phyloP scores from a whole-genome alignment of 2,888 invertebrate genomes.

The Synanthedon vespiformis region DNA sequence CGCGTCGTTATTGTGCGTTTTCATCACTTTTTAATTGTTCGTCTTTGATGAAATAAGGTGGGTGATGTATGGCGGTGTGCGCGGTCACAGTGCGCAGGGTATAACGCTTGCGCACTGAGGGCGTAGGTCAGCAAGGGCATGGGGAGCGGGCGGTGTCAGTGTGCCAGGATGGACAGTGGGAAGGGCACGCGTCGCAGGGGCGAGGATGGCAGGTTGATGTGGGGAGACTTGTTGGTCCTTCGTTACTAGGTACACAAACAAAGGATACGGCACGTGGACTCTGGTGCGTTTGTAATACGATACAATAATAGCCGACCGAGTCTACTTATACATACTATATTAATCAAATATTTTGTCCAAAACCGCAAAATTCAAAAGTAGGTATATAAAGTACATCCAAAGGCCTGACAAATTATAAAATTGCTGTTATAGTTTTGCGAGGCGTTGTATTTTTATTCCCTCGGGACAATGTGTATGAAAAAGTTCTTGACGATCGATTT shows the following conservation, averaged over 20 bases:
- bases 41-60: slow-evolving; percentile 43
- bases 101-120: slow-evolving; percentile 17
- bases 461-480: no score
- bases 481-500: no score
- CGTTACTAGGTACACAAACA: slow-evolving; percentile 1
- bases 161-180: background rate
- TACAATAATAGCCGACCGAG: background rate
- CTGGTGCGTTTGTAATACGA: slow-evolving; percentile 3
- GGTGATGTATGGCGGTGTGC: slow-evolving; percentile 36
- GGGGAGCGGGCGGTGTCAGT: slow-evolving; percentile 2
- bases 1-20: slow-evolving; percentile 26
- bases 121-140: slow-evolving; percentile 11
- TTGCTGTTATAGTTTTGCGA: no score
- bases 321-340: no score
- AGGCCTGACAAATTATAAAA: no score
- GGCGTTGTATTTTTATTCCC: no score
- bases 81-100: slow-evolving; percentile 41
- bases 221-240: slow-evolving; percentile 2
- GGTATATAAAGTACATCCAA: no score
- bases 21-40: slow-evolving; percentile 50
- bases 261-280: slow-evolving; percentile 5
- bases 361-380: no score
- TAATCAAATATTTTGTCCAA: no score
- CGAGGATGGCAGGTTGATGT: background rate
- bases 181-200: background rate